Conservation (phyloP, 2,113 vertebrate species). For the Ia io region DNA sequence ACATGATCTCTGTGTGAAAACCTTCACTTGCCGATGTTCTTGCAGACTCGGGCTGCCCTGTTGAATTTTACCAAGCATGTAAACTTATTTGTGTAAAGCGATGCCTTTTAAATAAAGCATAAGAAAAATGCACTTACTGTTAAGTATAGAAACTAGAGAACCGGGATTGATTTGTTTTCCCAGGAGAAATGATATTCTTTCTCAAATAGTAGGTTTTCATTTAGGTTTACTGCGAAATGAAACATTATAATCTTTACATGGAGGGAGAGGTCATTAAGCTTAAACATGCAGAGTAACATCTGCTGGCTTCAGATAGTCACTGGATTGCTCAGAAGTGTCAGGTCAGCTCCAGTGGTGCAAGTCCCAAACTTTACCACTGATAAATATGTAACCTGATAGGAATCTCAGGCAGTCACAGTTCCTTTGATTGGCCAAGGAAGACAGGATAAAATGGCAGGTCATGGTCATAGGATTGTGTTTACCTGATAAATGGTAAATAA, state of each 20-base stretch:
- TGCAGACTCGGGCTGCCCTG: background rate
- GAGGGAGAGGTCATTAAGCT: constrained; percentile 25
- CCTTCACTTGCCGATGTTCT: constrained; percentile 2
- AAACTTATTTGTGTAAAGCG: constrained; percentile 21
- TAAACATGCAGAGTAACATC: background rate
- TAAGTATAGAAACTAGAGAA: constrained; percentile 54
- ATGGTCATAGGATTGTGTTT: constrained; percentile 56
- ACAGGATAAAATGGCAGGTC: background rate
- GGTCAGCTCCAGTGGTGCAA: background rate
- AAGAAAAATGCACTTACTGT: constrained; percentile 35
- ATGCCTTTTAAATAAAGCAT: constrained; percentile 46
- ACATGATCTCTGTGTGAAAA: constrained; percentile 69
- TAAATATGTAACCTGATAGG: background rate
- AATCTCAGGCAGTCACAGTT: background rate
- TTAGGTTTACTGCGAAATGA: constrained; percentile 52
- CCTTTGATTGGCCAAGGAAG: constrained; percentile 16
- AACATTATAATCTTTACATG: constrained; percentile 57
- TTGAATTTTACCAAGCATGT: constrained; percentile 40
- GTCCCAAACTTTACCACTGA: background rate
- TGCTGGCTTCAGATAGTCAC: background rate
- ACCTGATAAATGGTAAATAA: constrained; percentile 66
- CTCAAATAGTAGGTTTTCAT: constrained; percentile 36
- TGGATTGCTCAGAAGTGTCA: background rate
- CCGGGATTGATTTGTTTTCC: constrained; percentile 43
- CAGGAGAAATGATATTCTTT: constrained; percentile 36